Evolutionary conservation across 1,140 invertebrate species (phyloP).

Genomic region (Bradysia coprophila): DNA sequence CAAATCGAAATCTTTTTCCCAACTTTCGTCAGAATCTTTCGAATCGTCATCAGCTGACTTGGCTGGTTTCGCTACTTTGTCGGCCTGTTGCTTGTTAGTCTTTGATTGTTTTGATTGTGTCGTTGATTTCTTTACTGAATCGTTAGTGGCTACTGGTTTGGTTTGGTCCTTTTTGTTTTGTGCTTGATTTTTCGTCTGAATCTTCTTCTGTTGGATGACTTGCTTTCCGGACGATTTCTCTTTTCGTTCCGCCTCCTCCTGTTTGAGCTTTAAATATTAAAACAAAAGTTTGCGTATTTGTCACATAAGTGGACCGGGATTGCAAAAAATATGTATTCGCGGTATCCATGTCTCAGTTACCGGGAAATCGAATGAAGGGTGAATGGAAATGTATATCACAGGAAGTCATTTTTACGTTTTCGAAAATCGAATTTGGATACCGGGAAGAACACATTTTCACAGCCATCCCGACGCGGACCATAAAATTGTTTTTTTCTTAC

Average conservation of each 20-base stretch:
- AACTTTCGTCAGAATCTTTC: slow-evolving; percentile 5
- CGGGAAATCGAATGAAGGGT: no score
- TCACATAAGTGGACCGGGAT: no score
- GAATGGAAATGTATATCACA: no score
- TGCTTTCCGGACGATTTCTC: background rate
- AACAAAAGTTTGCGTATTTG: no score
- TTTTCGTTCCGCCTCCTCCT: background rate
- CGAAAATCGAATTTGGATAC: no score
- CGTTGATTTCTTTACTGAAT: background rate
- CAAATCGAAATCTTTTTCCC: slow-evolving; percentile 7
- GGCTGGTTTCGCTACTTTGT: slow-evolving; percentile 1
- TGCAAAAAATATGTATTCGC: no score
- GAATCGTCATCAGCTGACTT: slow-evolving; percentile 4
- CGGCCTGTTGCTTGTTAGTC: background rate
- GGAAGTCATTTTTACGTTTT: no score
- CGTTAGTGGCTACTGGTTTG: background rate
- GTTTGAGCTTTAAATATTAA: no score
- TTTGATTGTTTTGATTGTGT: background rate
- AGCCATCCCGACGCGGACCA: no score
- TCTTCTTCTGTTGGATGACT: background rate
- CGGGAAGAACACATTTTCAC: no score
- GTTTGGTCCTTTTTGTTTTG: background rate
- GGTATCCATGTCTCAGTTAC: no score
- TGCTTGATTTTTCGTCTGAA: background rate
- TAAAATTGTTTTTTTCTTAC: no score